These are phyloP conservation scores for Ommatoiulus sabulosus DNA, from an alignment of 2,888 invertebrate species.

Conservation along the genomic window DNA sequence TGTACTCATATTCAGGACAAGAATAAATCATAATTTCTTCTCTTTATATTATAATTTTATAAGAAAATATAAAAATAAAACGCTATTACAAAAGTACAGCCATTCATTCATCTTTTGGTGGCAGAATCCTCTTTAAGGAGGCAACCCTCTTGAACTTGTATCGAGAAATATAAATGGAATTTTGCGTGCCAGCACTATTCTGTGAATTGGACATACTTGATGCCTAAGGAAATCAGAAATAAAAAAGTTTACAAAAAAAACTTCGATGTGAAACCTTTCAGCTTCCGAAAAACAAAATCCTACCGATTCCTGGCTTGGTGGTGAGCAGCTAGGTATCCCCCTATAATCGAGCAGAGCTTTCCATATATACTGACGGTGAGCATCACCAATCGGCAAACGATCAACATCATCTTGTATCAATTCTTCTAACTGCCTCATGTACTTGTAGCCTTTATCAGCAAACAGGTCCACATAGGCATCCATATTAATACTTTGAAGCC, in stretches of 20 bases:
- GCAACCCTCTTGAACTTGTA: not conserved
- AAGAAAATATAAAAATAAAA: not conserved
- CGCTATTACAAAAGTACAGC: not conserved
- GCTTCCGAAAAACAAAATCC: no score
- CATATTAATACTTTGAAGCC: conserved; percentile 12
- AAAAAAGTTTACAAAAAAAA: no score
- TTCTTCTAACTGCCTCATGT: conserved; percentile 14
- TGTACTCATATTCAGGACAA: no score
- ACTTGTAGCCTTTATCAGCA: not conserved
- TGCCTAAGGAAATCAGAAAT: no score
- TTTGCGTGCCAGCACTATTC: no score
- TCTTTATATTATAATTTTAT: no score
- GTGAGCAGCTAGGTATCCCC: not conserved
- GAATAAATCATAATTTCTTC: no score
- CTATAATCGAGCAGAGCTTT: not conserved
- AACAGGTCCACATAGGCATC: conserved; percentile 42
- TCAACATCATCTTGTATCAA: not conserved
- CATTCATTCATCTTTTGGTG: not conserved
- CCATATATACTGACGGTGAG: conserved; percentile 46
- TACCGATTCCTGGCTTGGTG: not conserved
- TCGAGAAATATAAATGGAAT: not conserved
- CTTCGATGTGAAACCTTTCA: no score
- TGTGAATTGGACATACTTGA: not conserved
- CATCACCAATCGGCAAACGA: conserved; percentile 41
- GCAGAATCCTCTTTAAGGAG: not conserved